phyloP scores from a whole-genome alignment of 2,113 vertebrate species.

The Prionailurus viverrinus region DNA sequence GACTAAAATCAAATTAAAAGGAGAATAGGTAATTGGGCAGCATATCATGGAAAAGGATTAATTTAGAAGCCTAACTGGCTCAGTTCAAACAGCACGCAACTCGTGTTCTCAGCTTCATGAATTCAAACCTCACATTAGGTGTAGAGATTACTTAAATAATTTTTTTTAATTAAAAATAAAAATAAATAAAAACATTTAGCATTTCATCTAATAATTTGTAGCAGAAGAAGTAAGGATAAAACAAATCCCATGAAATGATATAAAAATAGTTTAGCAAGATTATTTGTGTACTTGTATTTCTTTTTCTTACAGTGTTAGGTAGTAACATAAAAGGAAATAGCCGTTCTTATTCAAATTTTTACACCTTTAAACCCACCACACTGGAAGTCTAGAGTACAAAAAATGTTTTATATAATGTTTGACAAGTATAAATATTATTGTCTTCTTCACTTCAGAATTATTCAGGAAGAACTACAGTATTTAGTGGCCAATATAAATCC shows the following conservation, averaged over 20 bases:
- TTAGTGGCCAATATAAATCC: background rate
- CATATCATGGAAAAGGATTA: background rate
- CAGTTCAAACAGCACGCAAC: too few relatives aligned
- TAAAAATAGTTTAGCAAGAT: slow-evolving; percentile 50
- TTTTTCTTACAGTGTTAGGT: slow-evolving; percentile 29
- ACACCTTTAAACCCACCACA: background rate
- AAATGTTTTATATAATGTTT: background rate
- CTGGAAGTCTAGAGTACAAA: slow-evolving; percentile 34
- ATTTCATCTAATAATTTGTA: slow-evolving; percentile 22
- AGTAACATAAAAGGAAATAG: slow-evolving; percentile 39
- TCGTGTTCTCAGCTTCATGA: too few relatives aligned
- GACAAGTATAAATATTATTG: background rate
- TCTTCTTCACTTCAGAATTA: slow-evolving; percentile 44
- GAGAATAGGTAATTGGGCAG: slow-evolving; percentile 14
- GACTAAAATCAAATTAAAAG: slow-evolving; percentile 18
- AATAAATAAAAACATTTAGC: background rate
- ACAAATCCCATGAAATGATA: slow-evolving; percentile 22
- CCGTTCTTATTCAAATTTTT: background rate
- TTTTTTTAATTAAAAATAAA: too few relatives aligned
- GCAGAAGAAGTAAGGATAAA: slow-evolving; percentile 23
- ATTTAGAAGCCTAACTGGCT: background rate
- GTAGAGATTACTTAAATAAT: too few relatives aligned
- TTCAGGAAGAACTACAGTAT: background rate
- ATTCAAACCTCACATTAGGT: too few relatives aligned
- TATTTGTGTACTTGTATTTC: slow-evolving; percentile 40